Evolutionary conservation across 2,888 invertebrate species (phyloP).

Genomic region (Oasisia sp.): DNA sequence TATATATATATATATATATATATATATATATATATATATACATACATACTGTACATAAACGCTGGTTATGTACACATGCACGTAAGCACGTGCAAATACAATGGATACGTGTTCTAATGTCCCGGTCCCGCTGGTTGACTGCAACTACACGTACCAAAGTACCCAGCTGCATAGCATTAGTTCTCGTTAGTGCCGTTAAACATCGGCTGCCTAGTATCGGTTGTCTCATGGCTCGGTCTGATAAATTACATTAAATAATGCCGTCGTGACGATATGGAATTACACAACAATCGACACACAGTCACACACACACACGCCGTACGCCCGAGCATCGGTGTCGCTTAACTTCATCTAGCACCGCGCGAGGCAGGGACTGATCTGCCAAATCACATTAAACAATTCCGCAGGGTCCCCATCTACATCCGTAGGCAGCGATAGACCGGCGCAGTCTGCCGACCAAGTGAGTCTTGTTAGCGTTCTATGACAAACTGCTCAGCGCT

Average conservation of each 20-base stretch:
- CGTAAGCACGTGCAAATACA: background rate
- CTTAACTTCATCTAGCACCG: background rate
- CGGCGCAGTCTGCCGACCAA: background rate
- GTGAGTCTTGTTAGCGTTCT: background rate
- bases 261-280: background rate
- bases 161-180: background rate
- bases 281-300: background rate
- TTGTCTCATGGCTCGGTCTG: background rate
- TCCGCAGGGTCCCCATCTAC: background rate
- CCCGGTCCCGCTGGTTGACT: background rate
- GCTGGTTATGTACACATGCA: background rate
- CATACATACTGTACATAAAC: no score
- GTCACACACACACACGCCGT: background rate
- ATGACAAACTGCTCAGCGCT: background rate
- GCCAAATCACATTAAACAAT: constrained; percentile 1
- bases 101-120: background rate
- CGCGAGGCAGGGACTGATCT: background rate
- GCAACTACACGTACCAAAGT: background rate
- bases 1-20: no score
- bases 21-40: no score
- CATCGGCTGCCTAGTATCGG: background rate
- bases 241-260: background rate
- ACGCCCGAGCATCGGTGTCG: background rate
- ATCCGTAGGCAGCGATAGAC: background rate
- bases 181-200: background rate